Evolutionary conservation across 2,113 vertebrate genomes (phyloP), one percentile per base, ranked within the genome.

Genomic region (Barbus barbus): DNA sequence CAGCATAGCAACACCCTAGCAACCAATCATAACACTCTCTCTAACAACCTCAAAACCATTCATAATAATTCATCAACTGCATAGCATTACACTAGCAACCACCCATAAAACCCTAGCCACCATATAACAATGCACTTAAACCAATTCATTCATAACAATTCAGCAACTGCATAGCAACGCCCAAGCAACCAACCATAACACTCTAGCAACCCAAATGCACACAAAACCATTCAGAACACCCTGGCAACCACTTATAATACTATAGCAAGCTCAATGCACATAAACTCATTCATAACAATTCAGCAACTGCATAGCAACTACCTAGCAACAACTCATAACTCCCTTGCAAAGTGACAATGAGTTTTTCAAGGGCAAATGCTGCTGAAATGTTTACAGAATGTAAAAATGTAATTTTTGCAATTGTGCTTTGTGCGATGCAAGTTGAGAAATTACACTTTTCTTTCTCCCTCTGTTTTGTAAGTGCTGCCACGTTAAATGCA

Each of bases 161-260:
- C 3, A 1, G 12, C 24, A 14, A 28, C 12, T 13, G 24, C 24
- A 61, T 61, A 61, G 60, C 5, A 63, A 63, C 12, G 2, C 60
- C 24, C 0, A 14, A 28, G 60, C 12, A 3, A 63, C 12, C 12
- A 9, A 2, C 5, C 7, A 9, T 0, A 65, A 67, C 1, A 8
- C 2, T 65, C 8, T 13, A 31, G 61, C 2, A n/a, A n/a, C n/a
- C n/a, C n/a, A n/a, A n/a, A n/a, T n/a, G n/a, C n/a, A n/a, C n/a
- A n/a, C n/a, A n/a, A n/a, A n/a, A n/a, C n/a, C n/a, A n/a, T n/a
- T n/a, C n/a, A n/a, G n/a, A n/a, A n/a, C n/a, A n/a, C n/a, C 63
- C 0, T 36, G 20, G 65, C 18, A 69, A 36, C 3, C 0, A 4
- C 2, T 7, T 7, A 56, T 56, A 69, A 69, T 8, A 2, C 18